Conservation (phyloP, 2,888 invertebrate genomes). For the Lissocephala sabroskyi region DNA sequence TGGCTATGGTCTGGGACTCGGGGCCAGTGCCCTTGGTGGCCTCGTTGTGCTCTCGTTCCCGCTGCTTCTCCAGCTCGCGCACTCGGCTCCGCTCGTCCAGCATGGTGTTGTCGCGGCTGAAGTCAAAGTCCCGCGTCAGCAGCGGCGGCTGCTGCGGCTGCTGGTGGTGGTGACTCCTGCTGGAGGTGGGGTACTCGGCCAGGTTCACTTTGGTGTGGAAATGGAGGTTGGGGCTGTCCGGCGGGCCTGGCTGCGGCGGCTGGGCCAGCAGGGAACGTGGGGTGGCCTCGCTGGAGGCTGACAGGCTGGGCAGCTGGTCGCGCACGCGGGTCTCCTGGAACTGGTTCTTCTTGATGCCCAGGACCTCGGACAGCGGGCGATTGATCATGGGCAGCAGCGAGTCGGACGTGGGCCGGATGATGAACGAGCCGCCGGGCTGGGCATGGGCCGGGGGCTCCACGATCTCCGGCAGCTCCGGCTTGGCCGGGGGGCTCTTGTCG, state of each 20-base stretch:
- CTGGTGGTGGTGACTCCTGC: conserved; percentile 41
- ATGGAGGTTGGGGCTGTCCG: conserved; percentile 42
- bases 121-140: conserved; percentile 67
- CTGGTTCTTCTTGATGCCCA: conserved; percentile 73
- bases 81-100: conserved; percentile 67
- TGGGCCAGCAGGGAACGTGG: conserved; percentile 40
- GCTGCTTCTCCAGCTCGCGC: conserved; percentile 51
- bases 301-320: conserved; percentile 54
- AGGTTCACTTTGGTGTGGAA: conserved; percentile 69
- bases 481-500: conserved; percentile 25
- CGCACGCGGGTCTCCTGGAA: conserved; percentile 72
- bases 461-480: conserved; percentile 34
- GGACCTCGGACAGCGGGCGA: conserved; percentile 71
- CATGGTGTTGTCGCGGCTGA: conserved; percentile 70
- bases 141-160: conserved; percentile 20
- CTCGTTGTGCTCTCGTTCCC: conserved; percentile 42
- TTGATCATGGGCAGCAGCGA: conserved; percentile 72
- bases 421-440: conserved; percentile 51
- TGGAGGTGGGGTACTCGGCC: conserved; percentile 67
- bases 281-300: conserved; percentile 47
- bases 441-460: conserved; percentile 39
- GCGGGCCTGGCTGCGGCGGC: conserved; percentile 16
- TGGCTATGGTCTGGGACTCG: conserved; percentile 59
- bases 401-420: conserved; percentile 63
- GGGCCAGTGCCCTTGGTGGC: conserved; percentile 39